A percentile compares a stretch with the other conserved stretches of the same genome.
These are phyloP conservation scores for Octomys mimax DNA, from an alignment of 2,797 vertebrate species.

Conservation along the genomic window DNA sequence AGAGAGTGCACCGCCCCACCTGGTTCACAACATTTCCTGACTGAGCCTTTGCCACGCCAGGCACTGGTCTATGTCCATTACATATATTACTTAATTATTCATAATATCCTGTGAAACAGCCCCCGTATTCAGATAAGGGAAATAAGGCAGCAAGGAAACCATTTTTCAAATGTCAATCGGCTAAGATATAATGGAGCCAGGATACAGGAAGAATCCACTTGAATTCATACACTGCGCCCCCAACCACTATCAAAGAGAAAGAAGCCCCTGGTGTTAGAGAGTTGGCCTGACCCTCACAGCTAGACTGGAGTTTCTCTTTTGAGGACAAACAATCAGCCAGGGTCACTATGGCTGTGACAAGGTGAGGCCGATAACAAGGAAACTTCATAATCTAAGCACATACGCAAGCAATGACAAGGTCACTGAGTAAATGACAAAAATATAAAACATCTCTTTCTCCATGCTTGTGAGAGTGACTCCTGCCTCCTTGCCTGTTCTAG, in stretches of 20 bases:
- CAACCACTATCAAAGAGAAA: background rate
- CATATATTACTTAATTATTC: background rate
- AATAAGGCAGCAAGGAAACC: constrained; percentile 24
- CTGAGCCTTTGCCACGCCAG: background rate
- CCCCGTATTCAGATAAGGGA: constrained; percentile 28
- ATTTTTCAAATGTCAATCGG: background rate
- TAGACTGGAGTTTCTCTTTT: background rate
- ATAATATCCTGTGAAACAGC: constrained; percentile 12
- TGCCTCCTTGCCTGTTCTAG: background rate
- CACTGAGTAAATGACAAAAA: constrained; percentile 5
- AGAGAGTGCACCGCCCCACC: background rate
- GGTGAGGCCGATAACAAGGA: background rate
- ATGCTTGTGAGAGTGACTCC: background rate
- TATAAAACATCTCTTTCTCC: background rate
- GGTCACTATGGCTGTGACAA: constrained; percentile 11
- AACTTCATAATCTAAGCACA: background rate
- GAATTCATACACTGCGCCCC: background rate
- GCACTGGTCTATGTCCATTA: background rate
- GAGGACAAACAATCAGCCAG: background rate
- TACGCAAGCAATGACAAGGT: background rate
- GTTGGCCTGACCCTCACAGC: background rate
- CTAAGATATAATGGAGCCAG: background rate
- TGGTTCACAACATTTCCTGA: background rate
- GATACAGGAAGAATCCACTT: background rate
- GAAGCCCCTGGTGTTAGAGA: background rate